Percentiles rank a stretch among this genome's conserved stretches.
Evolutionary conservation across 2,888 invertebrate species (phyloP).

Genomic region (Esperia sulphurella): DNA sequence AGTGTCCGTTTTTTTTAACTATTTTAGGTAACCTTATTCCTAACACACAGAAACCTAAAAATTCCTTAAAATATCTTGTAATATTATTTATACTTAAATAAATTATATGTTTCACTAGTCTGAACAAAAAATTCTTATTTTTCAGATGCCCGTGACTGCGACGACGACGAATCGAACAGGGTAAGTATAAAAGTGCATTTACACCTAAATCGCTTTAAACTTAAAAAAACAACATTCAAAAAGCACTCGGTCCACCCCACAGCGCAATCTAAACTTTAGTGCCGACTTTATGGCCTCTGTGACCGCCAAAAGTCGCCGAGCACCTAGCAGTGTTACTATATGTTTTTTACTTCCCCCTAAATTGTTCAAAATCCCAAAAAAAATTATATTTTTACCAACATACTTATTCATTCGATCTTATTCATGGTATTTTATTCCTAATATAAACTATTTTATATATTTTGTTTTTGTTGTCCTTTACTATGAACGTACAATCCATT

Average conservation of each 20-base stretch:
- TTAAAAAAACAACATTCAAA: conserved; percentile 46
- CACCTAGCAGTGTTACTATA: conserved; percentile 24
- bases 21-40: too few species aligned
- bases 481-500: too few species aligned
- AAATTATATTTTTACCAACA: too few species aligned
- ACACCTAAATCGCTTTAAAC: conserved; percentile 31
- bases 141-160: conserved; percentile 67
- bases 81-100: not conserved
- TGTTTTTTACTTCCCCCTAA: too few species aligned
- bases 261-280: conserved; percentile 64
- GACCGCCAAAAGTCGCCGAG: conserved; percentile 69
- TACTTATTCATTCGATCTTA: too few species aligned
- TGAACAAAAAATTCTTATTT: conserved; percentile 26
- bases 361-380: too few species aligned
- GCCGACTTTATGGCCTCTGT: conserved; percentile 68
- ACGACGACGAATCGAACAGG: conserved; percentile 55
- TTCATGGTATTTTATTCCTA: too few species aligned
- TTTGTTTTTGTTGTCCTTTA: too few species aligned
- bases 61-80: too few species aligned
- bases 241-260: conserved; percentile 44
- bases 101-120: not conserved
- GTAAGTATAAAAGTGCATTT: conserved; percentile 37
- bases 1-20: too few species aligned
- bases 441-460: too few species aligned
- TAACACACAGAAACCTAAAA: too few species aligned